A percentile compares a stretch with the other conserved stretches of the same genome.
phyloP scores from a whole-genome alignment of 2,113 vertebrate species.

The Charadrius vociferus region DNA sequence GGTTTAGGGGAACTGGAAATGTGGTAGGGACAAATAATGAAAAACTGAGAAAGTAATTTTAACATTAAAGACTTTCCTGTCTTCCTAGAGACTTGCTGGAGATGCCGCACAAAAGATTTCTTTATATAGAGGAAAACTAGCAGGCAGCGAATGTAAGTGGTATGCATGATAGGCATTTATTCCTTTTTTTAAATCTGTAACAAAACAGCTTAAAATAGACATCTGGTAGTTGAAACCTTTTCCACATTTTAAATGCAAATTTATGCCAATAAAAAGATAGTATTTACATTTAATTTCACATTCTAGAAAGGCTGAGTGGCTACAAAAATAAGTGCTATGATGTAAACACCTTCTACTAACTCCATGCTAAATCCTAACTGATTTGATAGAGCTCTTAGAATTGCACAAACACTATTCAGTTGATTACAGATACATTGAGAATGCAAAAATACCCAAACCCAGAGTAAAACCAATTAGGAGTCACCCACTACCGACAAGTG shows the following conservation, averaged over 20 bases:
- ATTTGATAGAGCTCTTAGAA: not conserved
- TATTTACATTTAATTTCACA: not conserved
- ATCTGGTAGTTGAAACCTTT: not conserved
- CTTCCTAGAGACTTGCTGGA: not conserved
- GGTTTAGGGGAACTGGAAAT: constrained; percentile 70
- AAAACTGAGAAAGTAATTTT: constrained; percentile 1
- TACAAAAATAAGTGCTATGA: constrained; percentile 11
- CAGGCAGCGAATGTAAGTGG: not conserved
- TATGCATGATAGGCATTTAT: not conserved
- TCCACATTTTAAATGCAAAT: not conserved
- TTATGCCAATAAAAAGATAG: not conserved
- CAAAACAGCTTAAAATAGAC: constrained; percentile 33
- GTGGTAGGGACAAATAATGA: constrained; percentile 58
- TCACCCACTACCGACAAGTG: constrained; percentile 84
- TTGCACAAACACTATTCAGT: rapidly evolving
- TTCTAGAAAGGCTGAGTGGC: not conserved
- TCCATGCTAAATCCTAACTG: not conserved
- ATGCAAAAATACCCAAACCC: not conserved
- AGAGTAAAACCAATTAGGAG: not conserved
- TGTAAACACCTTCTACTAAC: not conserved
- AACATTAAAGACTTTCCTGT: constrained; percentile 59
- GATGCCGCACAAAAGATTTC: not conserved
- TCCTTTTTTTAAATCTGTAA: not conserved
- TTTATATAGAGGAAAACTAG: not conserved
- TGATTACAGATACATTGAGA: rapidly evolving